Base-by-base conservation (phyloP, 2,113 vertebrate genomes). In the Gopherus evgoodei region DNA sequence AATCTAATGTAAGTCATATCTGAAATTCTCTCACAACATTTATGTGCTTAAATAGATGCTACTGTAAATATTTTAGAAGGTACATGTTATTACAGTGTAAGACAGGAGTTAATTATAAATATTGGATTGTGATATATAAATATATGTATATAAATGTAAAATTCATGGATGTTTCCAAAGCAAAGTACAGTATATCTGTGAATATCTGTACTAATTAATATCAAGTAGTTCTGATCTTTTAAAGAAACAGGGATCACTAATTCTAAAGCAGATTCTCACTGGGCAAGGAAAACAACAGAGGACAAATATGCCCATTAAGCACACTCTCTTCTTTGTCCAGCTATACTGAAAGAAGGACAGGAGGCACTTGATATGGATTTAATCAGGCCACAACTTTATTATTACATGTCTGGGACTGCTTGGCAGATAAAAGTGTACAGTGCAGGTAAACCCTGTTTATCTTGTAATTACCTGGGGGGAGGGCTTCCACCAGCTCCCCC, bases 231-330 rank as follows among this genome's bases (percentile, higher is more conserved):
- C 81, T 93, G 27, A 62, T 94, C 88, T 91, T 80, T 96, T 92
- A 11, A 56, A 97, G 88, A 89, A 95, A 84, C 92, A 21, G 81
- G 38, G 81, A 87, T 89, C 97, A 84, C 94, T 96, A 90, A 91
- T 97, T 81, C 90, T 96, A 93, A 96, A 94, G 90, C 62, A 94
- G 24, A 11, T 86, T 96, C 53, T 95, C 88, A 52, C 59, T 81
- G 85, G 85, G 93, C 93, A 95, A 94, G 93, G 92, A 91, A 97
- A 96, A 96, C 83, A 90, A 79, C 84, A 91, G 87, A 90, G 87
- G 97, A 84, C 79, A 96, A 95, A 95, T 90, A 94, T 49, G 89
- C 83, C 65, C 49, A 95, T 97, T 95, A 95, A 91, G 49, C 86
- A 62, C 50, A 69, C 78, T 78, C 87, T 93, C n/a, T 91, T 87